Percentiles rank a stretch among this genome's conserved stretches.
Conservation (phyloP, 2,888 invertebrate genomes). For the Pyralis farinalis region DNA sequence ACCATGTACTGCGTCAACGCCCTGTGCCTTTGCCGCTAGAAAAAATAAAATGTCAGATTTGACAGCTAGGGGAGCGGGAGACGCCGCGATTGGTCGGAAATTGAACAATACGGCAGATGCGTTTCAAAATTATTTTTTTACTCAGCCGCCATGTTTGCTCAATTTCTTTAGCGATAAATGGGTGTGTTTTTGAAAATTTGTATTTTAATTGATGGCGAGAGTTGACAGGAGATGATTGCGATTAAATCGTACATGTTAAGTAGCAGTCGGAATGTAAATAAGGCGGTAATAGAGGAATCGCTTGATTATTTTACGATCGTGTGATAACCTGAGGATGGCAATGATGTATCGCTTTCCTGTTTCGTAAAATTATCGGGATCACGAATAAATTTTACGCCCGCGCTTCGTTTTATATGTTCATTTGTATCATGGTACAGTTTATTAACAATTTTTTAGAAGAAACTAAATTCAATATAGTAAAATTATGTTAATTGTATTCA, state of each 20-base stretch:
- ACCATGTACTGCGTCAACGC: conserved; percentile 73
- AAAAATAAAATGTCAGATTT: conserved; percentile 67
- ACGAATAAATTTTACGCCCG: conserved; percentile 26
- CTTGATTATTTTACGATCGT: conserved; percentile 31
- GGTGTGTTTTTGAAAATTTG: conserved; percentile 49
- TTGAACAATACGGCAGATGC: conserved; percentile 78
- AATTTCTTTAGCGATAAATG: conserved; percentile 60
- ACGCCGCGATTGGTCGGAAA: conserved; percentile 63
- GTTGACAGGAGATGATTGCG: conserved; percentile 57
- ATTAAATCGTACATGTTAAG: conserved; percentile 44
- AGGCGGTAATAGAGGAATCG: conserved; percentile 26
- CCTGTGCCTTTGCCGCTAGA: conserved; percentile 41
- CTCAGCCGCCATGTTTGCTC: conserved; percentile 66
- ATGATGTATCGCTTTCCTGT: conserved; percentile 51
- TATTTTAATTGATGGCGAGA: conserved; percentile 57
- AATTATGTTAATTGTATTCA: background rate
- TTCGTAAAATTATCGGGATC: conserved; percentile 31
- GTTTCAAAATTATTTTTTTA: conserved; percentile 52
- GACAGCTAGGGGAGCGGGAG: conserved; percentile 77
- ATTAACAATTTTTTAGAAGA: no score
- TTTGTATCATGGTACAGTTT: no score
- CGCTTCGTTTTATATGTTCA: background rate
- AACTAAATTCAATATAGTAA: no score
- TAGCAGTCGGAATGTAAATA: conserved; percentile 41
- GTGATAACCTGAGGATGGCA: conserved; percentile 28